Base-by-base conservation (phyloP, 1,140 invertebrate species). In the Eriocheir sinensis region DNA sequence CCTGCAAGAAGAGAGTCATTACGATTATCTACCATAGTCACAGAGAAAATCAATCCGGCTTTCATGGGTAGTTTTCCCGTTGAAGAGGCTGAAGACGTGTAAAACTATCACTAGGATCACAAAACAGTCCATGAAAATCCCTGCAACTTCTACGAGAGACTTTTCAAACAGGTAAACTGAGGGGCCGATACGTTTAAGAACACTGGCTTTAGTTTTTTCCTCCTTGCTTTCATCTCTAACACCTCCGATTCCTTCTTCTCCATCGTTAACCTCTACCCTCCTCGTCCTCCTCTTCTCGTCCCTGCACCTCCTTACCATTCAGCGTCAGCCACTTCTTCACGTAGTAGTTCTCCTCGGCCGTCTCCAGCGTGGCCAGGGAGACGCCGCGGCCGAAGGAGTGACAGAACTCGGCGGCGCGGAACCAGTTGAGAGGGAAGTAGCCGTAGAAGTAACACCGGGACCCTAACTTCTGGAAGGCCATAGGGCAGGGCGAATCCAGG, bases 391-490 rank as follows among this genome's bases (percentile, higher is more conserved):
- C 95, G 89, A 96, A 96, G 81, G 93, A 94, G 93, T 95, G 95
- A 80, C 95, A 95, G 91, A 96, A 96, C 81, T 95, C 95, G 9
- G 94, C 93, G 21, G 95, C 95, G 17, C 95, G 89, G 91, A 89
- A 96, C 95, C 95, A 96, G 93, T 96, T 96, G 27, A 96, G 83
- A 2, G 93, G 93, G 83, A 96, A 96, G 91, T 96, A 95, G 34
- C 95, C 95, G 92, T 95, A 96, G 95, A 96, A 96, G 91, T 96
- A 96, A 34, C 95, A 96, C 12, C 36, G 88, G 72, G 32, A 72
- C 3, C 95, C 95, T 12, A 96, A 90, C 80, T 93, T 34, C 30
- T 94, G 92, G 91, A 96, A 96, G 48, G 95, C 95, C 81, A 96
- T 93, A 9, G 95, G 95, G n/a, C 95, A 96, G 2, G 38, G 30